Percentiles rank a stretch among this genome's conserved stretches.
These are phyloP conservation scores for Hydropsyche tenuis DNA, from an alignment of 1,140 invertebrate genomes.

Conservation along the genomic window DNA sequence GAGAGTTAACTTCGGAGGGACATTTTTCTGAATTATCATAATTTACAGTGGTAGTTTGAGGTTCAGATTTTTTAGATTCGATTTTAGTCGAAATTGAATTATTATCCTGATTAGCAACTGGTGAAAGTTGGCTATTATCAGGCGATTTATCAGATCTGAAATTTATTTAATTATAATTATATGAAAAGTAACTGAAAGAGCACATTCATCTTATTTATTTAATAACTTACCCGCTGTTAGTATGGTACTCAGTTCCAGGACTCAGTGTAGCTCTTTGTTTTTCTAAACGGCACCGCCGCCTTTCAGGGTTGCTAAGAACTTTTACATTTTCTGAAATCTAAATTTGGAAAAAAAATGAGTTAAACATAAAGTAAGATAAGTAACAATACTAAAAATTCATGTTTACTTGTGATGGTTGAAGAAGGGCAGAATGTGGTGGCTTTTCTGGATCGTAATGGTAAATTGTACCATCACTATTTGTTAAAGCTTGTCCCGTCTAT, in stretches of 20 bases:
- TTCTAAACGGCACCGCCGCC: constrained; percentile 43
- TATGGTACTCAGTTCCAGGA: constrained; percentile 41
- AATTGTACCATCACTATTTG: constrained; percentile 57
- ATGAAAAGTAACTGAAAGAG: too few relatives aligned
- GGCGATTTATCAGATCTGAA: too few relatives aligned
- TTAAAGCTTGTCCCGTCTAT: constrained; percentile 58
- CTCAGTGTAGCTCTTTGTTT: constrained; percentile 46
- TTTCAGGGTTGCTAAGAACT: constrained; percentile 43
- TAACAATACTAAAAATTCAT: neutral
- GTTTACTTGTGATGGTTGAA: constrained; percentile 33
- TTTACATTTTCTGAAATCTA: constrained; percentile 42
- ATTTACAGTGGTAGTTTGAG: too few relatives aligned
- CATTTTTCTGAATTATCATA: too few relatives aligned
- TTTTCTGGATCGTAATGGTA: constrained; percentile 59
- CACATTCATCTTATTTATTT: too few relatives aligned
- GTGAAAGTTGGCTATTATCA: too few relatives aligned
- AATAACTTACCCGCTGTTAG: constrained; percentile 4
- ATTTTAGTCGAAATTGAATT: too few relatives aligned
- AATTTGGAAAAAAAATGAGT: neutral
- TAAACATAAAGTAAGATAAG: neutral
- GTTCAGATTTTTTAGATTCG: too few relatives aligned
- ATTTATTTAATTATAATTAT: too few relatives aligned
- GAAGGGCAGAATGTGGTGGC: constrained; percentile 51
- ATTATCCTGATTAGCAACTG: too few relatives aligned
- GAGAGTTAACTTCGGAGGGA: too few relatives aligned